A percentile compares a stretch with the other conserved stretches of the same genome.
phyloP scores from a whole-genome alignment of 2,113 vertebrate genomes.

The Phycodurus eques region DNA sequence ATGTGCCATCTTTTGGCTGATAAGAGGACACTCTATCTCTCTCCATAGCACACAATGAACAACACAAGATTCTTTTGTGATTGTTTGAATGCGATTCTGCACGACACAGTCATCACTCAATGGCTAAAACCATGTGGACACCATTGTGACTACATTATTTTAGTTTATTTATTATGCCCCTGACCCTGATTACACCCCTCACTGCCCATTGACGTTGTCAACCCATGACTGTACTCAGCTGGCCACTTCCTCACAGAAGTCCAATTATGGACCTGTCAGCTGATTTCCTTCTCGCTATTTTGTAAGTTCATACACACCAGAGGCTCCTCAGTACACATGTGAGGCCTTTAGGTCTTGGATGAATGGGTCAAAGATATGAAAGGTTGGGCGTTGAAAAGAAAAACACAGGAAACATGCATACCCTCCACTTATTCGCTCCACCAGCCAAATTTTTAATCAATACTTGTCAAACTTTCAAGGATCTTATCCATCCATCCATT shows the following conservation, averaged over 20 bases:
- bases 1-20: too few species aligned
- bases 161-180: background rate
- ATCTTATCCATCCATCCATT: too few species aligned
- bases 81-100: background rate
- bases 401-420: background rate
- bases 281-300: constrained; percentile 51
- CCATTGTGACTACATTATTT: background rate
- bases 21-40: too few species aligned
- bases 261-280: constrained; percentile 58
- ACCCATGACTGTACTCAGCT: constrained; percentile 44
- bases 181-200: background rate
- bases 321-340: constrained; percentile 42
- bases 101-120: background rate
- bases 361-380: background rate
- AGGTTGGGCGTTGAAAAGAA: background rate
- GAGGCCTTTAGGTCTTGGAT: background rate
- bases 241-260: constrained; percentile 38
- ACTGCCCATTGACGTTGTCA: constrained; percentile 17
- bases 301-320: constrained; percentile 28
- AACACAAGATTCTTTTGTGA: too few species aligned
- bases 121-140: background rate
- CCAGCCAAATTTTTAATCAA: background rate
- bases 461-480: background rate
- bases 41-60: too few species aligned
- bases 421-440: background rate